A percentile compares a stretch with the other conserved stretches of the same genome.
These are phyloP conservation scores for Drosophila pandora DNA, from an alignment of 1,140 invertebrate species.

Conservation along the genomic window DNA sequence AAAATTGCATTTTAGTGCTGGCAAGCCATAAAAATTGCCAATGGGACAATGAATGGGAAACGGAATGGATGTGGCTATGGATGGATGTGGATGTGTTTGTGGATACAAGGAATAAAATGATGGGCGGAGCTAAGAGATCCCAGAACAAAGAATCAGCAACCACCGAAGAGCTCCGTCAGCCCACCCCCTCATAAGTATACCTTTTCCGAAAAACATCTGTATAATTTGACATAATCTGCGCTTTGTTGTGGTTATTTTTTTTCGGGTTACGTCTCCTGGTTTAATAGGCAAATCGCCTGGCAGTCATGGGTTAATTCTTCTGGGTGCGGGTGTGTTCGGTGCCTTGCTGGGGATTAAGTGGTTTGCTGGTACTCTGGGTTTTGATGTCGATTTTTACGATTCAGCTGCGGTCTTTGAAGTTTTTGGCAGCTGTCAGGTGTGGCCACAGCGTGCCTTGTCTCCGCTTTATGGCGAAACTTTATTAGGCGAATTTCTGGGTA, in stretches of 20 bases:
- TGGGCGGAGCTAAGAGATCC: conserved; percentile 5
- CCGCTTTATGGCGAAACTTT: conserved; percentile 14
- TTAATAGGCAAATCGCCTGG: conserved; percentile 53
- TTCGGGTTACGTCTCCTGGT: conserved; percentile 24
- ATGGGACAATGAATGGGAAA: conserved; percentile 52
- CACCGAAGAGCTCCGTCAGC: conserved; percentile 7
- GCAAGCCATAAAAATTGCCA: conserved; percentile 65
- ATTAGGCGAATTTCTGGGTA: conserved; percentile 2
- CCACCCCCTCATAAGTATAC: conserved; percentile 5
- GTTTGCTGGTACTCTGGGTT: conserved; percentile 21
- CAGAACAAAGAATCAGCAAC: conserved; percentile 25
- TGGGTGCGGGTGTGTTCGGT: conserved; percentile 28
- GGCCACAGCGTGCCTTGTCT: conserved; percentile 2
- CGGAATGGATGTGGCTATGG: conserved; percentile 1
- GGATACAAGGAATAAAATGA: conserved; percentile 1
- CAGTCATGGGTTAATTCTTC: conserved; percentile 31
- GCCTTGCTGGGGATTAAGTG: conserved; percentile 33
- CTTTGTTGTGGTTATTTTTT: conserved; percentile 60
- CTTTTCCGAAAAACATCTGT: conserved; percentile 64
- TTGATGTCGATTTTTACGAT: conserved; percentile 52
- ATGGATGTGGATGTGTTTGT: background rate
- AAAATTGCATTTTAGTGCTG: conserved; percentile 52
- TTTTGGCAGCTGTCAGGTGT: conserved; percentile 55
- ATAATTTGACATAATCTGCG: conserved; percentile 80
- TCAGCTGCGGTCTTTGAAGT: conserved; percentile 50